phyloP scores from a whole-genome alignment of 2,113 vertebrate genomes.

The Hemiprocne comata region DNA sequence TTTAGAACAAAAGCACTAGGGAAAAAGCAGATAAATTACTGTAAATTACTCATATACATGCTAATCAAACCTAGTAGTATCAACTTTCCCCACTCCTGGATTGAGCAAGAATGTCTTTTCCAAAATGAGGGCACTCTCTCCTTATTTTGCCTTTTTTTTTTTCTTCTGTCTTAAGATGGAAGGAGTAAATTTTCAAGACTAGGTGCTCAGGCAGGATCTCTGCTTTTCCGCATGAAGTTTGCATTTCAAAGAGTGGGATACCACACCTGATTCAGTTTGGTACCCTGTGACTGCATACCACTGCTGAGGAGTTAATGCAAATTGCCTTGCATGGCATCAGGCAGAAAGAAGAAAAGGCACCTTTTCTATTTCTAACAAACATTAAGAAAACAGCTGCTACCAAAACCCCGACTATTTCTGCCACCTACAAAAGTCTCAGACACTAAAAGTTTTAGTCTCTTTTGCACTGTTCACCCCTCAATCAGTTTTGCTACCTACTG shows the following conservation, averaged over 20 bases:
- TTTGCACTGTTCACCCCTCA: background rate
- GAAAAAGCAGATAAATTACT: background rate
- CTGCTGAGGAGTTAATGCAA: background rate
- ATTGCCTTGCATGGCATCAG: background rate
- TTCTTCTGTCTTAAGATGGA: background rate
- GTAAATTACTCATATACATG: background rate
- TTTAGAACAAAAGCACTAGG: background rate
- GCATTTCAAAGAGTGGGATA: background rate
- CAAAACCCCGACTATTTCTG: background rate
- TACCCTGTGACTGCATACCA: background rate
- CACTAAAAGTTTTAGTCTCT: background rate
- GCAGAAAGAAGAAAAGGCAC: background rate
- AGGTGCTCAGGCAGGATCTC: background rate
- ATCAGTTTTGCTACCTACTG: background rate
- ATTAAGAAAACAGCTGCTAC: background rate
- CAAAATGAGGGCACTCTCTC: background rate
- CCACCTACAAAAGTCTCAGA: background rate
- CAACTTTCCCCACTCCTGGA: background rate
- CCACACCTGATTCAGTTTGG: background rate
- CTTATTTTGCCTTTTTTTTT: background rate
- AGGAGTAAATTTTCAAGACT: background rate
- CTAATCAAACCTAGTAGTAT: background rate
- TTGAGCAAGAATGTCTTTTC: background rate
- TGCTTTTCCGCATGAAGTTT: background rate
- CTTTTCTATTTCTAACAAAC: no score